Conservation (phyloP, 2,113 vertebrate species). For the Stegostoma tigrinum region DNA sequence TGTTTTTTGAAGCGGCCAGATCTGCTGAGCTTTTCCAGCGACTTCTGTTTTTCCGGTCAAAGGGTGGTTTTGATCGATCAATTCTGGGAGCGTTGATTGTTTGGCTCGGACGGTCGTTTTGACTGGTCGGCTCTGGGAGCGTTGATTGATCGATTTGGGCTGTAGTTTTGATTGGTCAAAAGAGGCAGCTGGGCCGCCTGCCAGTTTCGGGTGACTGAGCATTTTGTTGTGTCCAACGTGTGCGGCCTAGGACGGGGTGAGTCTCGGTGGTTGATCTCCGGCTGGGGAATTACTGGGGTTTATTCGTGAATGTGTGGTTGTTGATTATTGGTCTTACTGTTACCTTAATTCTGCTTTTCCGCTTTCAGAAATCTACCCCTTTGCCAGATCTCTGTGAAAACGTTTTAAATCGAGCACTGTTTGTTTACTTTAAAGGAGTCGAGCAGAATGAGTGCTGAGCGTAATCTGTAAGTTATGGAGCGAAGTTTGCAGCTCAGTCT, state of each 20-base stretch:
- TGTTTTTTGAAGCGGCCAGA: too few relatives aligned
- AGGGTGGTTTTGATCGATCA: too few relatives aligned
- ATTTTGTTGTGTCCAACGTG: background rate
- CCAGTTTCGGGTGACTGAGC: background rate
- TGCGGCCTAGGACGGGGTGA: background rate
- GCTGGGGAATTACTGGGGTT: background rate
- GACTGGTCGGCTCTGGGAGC: background rate
- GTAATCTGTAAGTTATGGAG: conserved; percentile 49
- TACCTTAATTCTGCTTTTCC: background rate
- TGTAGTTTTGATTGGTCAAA: background rate
- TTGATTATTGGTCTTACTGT: background rate
- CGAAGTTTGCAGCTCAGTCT: background rate
- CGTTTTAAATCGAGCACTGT: background rate
- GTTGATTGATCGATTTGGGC: background rate
- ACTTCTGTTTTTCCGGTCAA: too few relatives aligned
- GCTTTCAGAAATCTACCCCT: background rate
- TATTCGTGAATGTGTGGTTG: background rate
- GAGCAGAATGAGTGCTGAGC: conserved; percentile 52
- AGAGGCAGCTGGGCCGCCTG: background rate
- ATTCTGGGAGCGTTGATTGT: too few relatives aligned
- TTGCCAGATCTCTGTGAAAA: background rate
- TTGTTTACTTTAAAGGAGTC: background rate
- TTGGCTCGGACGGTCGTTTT: too few relatives aligned
- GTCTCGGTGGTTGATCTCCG: background rate
- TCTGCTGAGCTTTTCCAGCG: too few relatives aligned